A percentile compares a stretch with the other conserved stretches of the same genome.
Evolutionary conservation across 2,888 invertebrate species (phyloP).

Genomic region (Rhingia rostrata): DNA sequence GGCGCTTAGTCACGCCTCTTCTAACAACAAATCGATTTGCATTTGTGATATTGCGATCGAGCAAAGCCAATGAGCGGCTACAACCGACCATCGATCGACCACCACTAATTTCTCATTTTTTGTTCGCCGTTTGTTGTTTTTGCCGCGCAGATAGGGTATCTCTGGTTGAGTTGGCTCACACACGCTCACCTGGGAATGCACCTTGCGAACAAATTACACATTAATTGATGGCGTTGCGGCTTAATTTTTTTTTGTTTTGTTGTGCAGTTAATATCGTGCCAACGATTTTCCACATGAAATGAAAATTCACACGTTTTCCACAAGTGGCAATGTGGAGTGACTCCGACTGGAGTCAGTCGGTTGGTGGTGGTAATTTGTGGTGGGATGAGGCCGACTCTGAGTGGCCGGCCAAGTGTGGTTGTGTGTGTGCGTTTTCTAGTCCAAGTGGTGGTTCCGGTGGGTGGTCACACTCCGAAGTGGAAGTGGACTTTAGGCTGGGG

Average conservation of each 20-base stretch:
- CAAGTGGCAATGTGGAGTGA: constrained; percentile 28
- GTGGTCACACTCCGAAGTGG: constrained; percentile 60
- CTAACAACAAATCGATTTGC: constrained; percentile 74
- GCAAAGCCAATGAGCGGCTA: constrained; percentile 66
- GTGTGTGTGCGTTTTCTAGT: constrained; percentile 57
- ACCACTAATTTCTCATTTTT: constrained; percentile 58
- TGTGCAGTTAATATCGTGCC: constrained; percentile 54
- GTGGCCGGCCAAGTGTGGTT: constrained; percentile 63
- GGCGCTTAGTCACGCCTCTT: constrained; percentile 71
- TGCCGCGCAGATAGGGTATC: constrained; percentile 38
- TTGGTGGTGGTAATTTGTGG: constrained; percentile 46
- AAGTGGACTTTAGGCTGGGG: constrained; percentile 42
- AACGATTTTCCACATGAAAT: constrained; percentile 69
- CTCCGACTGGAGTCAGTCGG: constrained; percentile 17
- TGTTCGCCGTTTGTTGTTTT: neutral
- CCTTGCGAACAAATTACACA: constrained; percentile 70
- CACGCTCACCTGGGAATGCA: constrained; percentile 51
- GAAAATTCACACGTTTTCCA: constrained; percentile 72
- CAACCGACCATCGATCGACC: constrained; percentile 61
- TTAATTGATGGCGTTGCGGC: constrained; percentile 71
- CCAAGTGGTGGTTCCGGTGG: constrained; percentile 69
- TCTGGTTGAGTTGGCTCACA: constrained; percentile 37
- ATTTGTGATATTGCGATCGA: constrained; percentile 68
- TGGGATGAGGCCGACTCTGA: constrained; percentile 65
- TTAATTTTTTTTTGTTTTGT: constrained; percentile 23